Evolutionary conservation across 2,113 vertebrate genomes (phyloP), one percentile per base, ranked within the genome.

Genomic region (Pachyramphus minor): DNA sequence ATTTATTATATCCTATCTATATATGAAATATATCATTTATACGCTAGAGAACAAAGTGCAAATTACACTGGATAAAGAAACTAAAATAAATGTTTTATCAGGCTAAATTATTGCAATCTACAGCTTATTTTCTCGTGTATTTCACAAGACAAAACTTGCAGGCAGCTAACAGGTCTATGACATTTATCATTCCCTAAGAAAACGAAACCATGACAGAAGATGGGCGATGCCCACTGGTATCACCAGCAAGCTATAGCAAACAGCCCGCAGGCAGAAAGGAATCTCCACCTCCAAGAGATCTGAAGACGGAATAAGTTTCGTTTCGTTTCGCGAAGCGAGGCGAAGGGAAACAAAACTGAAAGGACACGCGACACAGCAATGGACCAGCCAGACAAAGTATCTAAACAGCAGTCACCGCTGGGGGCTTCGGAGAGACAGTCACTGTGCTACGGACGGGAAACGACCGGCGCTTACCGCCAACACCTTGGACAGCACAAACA

Each of bases 121-220:
- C 73, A 85, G 41, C 8, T 33, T 31, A 25, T 22, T 47, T 17
- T 12, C 33, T 20, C 12, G 12, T 0, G 14, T 0, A 8, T 33
- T 31, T 28, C 59, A 30, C 9, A 33, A 2, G 2, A 16, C 2
- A 19, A 76, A 68, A 47, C 0, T n/a, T 0, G 9, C 8, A 49
- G n/a, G 28, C n/a, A 82, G 33, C 35, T 30, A 30, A 23, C 21
- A 24, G 27, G 5, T 58, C 74, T 45, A 30, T 3, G 18, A 37
- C 37, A 42, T 42, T 71, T 23, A 13, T 21, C 9, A 12, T n/a
- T 60, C 47, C 31, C 45, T 75, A 62, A 18, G 41, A 10, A 87
- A 89, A 67, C 19, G 52, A 91, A 95, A 91, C 73, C 8, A 9
- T 0, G 21, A 15, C 35, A 28, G 9, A 50, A 39, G 33, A 42